Evolutionary conservation across 2,888 invertebrate genomes (phyloP), one percentile per base, ranked within the genome.

Genomic region (Melangyna quadrimaculata): DNA sequence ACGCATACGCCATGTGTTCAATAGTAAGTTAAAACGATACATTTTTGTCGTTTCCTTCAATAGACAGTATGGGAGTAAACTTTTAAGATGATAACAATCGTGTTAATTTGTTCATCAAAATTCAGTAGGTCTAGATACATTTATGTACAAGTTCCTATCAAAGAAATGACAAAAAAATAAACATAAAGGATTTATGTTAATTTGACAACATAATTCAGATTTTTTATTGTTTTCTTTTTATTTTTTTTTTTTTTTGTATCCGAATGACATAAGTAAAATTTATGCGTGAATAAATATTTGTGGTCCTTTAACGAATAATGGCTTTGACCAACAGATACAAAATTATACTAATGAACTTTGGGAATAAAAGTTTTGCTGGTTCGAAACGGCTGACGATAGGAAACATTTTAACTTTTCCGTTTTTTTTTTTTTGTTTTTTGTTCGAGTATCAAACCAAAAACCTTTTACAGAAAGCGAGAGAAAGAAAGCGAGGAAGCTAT

Each of bases 401-500:
- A 35, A 22, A 35, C 3, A 40, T 12, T 19, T 59, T n/a, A n/a
- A 37, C 10, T 57, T 19, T 17, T n/a, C n/a, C 3, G 6, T 10
- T 55, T 17, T 57, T 9, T 37, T n/a, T n/a, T n/a, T n/a, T n/a
- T n/a, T n/a, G n/a, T n/a, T n/a, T n/a, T n/a, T n/a, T n/a, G n/a
- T n/a, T n/a, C n/a, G n/a, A n/a, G 2, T 37, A 9, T 24, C 14
- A 10, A 48, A 22, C 1, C n/a, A 51, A 27, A 24, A 22, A 29
- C 22, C 7, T n/a, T 14, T 14, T 8, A 9, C 7, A 22, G 14
- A 14, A n/a, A 17, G n/a, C 7, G 12, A 35, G 8, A 61, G 7
- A 40, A n/a, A 7, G 12, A 17, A 27, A 17, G 73, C 77, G 24
- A 7, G 12, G 27, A 27, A 17, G 73, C 77, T 40, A 82, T 82